Conservation (phyloP, 2,888 invertebrate species). For the Ectobius pallidus region DNA sequence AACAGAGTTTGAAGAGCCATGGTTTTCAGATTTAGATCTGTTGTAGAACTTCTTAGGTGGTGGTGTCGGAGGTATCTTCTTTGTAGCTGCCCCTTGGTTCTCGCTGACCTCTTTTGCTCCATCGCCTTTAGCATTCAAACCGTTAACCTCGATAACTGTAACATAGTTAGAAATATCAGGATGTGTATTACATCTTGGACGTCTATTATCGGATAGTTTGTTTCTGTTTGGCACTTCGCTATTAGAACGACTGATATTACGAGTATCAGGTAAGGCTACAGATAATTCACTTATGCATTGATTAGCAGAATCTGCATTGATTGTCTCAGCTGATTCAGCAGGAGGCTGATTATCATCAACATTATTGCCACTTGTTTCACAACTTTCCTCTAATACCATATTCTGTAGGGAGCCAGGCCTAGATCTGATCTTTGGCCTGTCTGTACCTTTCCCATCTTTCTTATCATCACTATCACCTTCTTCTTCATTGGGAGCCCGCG, state of each 20-base stretch:
- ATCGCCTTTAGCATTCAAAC: conserved; percentile 55
- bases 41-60: conserved; percentile 47
- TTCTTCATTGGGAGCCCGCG: conserved; percentile 57
- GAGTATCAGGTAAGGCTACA: conserved; percentile 44
- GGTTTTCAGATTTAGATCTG: not conserved
- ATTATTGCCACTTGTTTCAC: conserved; percentile 27
- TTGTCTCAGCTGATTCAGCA: conserved; percentile 49
- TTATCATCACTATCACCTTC: conserved; percentile 54
- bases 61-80: conserved; percentile 38
- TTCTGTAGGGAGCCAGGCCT: conserved; percentile 10
- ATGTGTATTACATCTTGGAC: conserved; percentile 33
- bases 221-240: conserved; percentile 56
- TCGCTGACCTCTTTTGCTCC: conserved; percentile 61
- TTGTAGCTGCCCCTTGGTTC: conserved; percentile 53
- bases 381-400: conserved; percentile 9
- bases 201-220: conserved; percentile 45
- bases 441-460: conserved; percentile 49
- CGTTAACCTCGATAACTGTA: conserved; percentile 89
- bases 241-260: conserved; percentile 51
- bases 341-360: conserved; percentile 46
- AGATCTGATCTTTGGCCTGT: conserved; percentile 47
- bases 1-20: not conserved
- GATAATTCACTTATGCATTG: conserved; percentile 77
- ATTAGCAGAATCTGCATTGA: conserved; percentile 55
- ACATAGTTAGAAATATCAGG: conserved; percentile 68